A percentile compares a stretch with the other conserved stretches of the same genome.
Evolutionary conservation across 2,888 invertebrate species (phyloP).

Genomic region (Rhaphigaster nebulosa): DNA sequence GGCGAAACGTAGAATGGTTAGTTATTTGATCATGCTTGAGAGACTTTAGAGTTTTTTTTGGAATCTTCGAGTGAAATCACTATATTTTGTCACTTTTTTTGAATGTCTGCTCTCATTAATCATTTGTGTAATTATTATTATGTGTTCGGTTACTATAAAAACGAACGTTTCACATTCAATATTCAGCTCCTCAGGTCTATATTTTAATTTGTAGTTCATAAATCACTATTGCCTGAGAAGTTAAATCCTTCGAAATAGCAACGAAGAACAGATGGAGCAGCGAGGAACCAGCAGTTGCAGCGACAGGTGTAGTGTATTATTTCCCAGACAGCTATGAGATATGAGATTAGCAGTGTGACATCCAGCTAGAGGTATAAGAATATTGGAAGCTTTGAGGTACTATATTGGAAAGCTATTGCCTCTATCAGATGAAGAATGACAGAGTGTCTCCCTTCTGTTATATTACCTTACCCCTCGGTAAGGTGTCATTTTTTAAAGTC

Average conservation of each 20-base stretch:
- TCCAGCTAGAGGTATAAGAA: not conserved
- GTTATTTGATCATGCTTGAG: no score
- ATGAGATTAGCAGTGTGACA: constrained; percentile 42
- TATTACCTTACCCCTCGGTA: constrained; percentile 27
- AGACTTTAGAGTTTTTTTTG: no score
- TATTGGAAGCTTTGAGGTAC: constrained; percentile 30
- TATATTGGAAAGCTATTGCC: constrained; percentile 44
- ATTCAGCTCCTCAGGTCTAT: not conserved
- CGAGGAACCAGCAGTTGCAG: not conserved
- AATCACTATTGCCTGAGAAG: not conserved
- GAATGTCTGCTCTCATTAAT: no score
- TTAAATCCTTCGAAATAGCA: not conserved
- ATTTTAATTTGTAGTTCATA: not conserved
- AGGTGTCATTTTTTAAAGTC: constrained; percentile 4
- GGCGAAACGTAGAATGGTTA: no score
- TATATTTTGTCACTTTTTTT: no score
- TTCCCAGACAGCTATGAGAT: constrained; percentile 39
- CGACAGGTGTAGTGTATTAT: constrained; percentile 40
- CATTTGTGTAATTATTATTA: no score
- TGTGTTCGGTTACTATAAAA: not conserved
- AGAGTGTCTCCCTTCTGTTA: constrained; percentile 16
- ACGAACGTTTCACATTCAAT: not conserved
- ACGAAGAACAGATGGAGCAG: not conserved
- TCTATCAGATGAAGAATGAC: constrained; percentile 46
- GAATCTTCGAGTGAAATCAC: no score